A percentile compares a stretch with the other conserved stretches of the same genome.
Evolutionary conservation across 1,140 invertebrate species (phyloP).

Genomic region (Habropoda laboriosa): DNA sequence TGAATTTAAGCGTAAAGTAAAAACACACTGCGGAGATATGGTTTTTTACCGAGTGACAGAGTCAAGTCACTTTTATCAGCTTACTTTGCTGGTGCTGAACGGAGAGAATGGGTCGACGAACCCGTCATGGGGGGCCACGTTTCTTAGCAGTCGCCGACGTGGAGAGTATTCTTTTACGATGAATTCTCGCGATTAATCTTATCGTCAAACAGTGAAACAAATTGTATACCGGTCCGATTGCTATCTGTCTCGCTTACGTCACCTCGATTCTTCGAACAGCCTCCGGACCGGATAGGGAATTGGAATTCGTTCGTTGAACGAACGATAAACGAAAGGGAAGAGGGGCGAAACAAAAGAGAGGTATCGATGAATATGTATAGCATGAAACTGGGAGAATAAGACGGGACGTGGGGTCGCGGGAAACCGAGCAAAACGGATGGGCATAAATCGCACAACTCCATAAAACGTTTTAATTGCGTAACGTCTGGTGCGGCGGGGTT

Average conservation of each 20-base stretch:
- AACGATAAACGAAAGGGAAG: background rate
- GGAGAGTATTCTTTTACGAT: conserved; percentile 35
- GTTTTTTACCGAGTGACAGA: too few relatives aligned
- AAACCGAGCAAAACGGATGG: background rate
- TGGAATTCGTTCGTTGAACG: background rate
- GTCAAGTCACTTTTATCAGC: conserved; percentile 74
- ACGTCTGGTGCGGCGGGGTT: background rate
- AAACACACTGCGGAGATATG: too few relatives aligned
- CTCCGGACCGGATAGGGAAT: background rate
- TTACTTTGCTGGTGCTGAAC: conserved; percentile 43
- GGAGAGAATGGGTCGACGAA: conserved; percentile 64
- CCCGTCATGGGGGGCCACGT: conserved; percentile 40
- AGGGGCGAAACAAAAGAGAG: too few relatives aligned
- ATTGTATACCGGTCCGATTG: conserved; percentile 46
- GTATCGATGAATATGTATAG: background rate
- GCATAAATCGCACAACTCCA: background rate
- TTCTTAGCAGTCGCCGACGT: conserved; percentile 29
- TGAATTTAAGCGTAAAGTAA: too few relatives aligned
- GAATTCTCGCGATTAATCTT: conserved; percentile 67
- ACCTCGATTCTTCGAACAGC: background rate
- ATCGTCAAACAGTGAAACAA: conserved; percentile 58
- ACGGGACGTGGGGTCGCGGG: background rate
- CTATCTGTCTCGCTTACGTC: conserved; percentile 30
- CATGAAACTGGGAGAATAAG: background rate
- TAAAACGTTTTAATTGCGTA: conserved; percentile 11